These are phyloP conservation scores for Anniella stebbinsi DNA, from an alignment of 2,797 vertebrate species.

Conservation along the genomic window DNA sequence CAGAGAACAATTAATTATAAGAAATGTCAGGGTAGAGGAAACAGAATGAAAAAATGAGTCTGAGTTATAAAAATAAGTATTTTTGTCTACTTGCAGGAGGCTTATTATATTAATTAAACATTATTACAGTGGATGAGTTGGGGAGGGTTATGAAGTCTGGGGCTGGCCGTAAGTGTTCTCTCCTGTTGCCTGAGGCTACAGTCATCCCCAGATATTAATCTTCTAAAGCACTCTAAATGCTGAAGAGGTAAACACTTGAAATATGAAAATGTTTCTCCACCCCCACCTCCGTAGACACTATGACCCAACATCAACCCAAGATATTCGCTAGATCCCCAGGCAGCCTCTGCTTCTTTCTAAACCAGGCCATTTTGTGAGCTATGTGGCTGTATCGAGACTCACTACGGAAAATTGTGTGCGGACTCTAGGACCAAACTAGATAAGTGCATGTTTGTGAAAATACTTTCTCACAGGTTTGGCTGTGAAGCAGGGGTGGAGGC, in stretches of 20 bases:
- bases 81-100: slow-evolving; percentile 82
- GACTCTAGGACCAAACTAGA: neutral
- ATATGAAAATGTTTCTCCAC: slow-evolving; percentile 81
- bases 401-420: slow-evolving; percentile 55
- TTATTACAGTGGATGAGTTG: slow-evolving; percentile 80
- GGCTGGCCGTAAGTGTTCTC: slow-evolving; percentile 76
- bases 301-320: slow-evolving; percentile 65
- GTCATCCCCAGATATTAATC: slow-evolving; percentile 80
- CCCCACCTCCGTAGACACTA: slow-evolving; percentile 51
- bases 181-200: slow-evolving; percentile 74
- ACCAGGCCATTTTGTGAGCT: slow-evolving; percentile 31
- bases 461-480: neutral
- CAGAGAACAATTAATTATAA: slow-evolving; percentile 80
- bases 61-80: slow-evolving; percentile 84
- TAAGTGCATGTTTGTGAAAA: neutral
- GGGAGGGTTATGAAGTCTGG: slow-evolving; percentile 78
- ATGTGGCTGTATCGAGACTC: slow-evolving; percentile 44
- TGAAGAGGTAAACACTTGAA: slow-evolving; percentile 85
- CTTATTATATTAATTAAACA: slow-evolving; percentile 89
- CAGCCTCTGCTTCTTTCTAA: slow-evolving; percentile 44
- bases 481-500: neutral
- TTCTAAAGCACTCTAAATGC: slow-evolving; percentile 79
- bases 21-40: slow-evolving; percentile 80
- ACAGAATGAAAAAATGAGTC: slow-evolving; percentile 83
- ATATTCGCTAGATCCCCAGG: slow-evolving; percentile 62